Evolutionary conservation across 2,888 invertebrate genomes (phyloP), one percentile per base, ranked within the genome.

Genomic region (Tenthredo livida): DNA sequence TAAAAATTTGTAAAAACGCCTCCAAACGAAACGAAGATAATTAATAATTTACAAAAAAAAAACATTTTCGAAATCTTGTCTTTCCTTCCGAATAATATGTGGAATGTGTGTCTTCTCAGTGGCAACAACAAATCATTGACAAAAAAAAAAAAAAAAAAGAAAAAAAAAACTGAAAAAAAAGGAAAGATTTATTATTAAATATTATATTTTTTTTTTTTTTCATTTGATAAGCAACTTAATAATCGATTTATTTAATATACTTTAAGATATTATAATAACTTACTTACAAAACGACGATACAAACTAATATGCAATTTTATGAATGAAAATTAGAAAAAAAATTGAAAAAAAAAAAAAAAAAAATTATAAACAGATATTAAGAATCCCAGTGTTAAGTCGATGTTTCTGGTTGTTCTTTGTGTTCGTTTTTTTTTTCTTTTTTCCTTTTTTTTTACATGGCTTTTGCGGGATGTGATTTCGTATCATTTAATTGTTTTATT

Each of bases 221-320:
- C 86, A 88, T 87, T 84, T 87, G 82, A 87, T 87, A 90, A 89
- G 89, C 88, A 90, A 87, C 87, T 88, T 87, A 87, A 84, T 88
- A 86, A 85, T 86, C 87, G 82, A 67, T 82, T 67, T 86, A 87
- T 86, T 84, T 85, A 86, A 87, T 87, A 83, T 87, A 86, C 87
- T 87, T 87, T 86, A 86, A 86, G 85, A 73, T 73, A 73, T 73
- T 85, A 86, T 87, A 89, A 90, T 89, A 91, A 90, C 89, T 33
- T 92, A 92, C 92, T 89, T 92, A 92, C 92, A 92, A 89, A 91
- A 90, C 88, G 90, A 91, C 88, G 88, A 90, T 70, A 84, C 43
- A 50, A 84, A 83, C 47, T 83, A 83, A 47, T 83, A 47, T 84
- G 65, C 84, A 67, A 65, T 77, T 84, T 67, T 73, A 47, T 84